A percentile compares a stretch with the other conserved stretches of the same genome.
Evolutionary conservation across 2,888 invertebrate genomes (phyloP).

Genomic region (Cantharis nigra): DNA sequence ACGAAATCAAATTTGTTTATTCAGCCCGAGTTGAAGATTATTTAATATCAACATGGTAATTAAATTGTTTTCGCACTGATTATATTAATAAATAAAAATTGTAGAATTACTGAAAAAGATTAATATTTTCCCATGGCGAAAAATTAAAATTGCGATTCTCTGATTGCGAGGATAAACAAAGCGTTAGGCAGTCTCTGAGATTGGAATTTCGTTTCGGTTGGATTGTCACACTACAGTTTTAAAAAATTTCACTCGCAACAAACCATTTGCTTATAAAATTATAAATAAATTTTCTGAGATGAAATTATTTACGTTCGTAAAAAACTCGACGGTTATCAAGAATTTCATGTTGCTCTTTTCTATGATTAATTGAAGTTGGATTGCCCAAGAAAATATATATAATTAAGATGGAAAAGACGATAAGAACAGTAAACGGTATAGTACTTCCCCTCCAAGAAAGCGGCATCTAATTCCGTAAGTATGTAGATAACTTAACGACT

Average conservation of each 20-base stretch:
- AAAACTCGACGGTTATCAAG: not conserved
- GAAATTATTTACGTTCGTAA: not conserved
- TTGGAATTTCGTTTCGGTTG: constrained; percentile 28
- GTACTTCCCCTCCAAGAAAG: constrained; percentile 20
- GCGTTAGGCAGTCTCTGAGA: constrained; percentile 16
- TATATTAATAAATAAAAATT: not conserved
- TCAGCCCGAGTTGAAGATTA: not conserved
- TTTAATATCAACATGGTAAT: not conserved
- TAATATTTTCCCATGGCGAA: not conserved
- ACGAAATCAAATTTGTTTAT: not conserved
- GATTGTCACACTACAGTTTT: constrained; percentile 19
- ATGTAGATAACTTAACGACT: constrained; percentile 26
- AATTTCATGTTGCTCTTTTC: not conserved
- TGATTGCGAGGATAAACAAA: constrained; percentile 8
- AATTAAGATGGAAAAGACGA: constrained; percentile 24
- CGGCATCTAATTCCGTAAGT: constrained; percentile 10
- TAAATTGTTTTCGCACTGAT: not conserved
- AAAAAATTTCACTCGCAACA: not conserved
- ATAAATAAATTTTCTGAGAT: not conserved
- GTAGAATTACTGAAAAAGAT: not conserved
- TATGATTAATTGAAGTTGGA: constrained; percentile 24
- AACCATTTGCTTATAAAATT: not conserved
- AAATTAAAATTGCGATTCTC: constrained; percentile 7
- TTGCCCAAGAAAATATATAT: constrained; percentile 25
- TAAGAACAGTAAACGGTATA: constrained; percentile 20